Percentiles rank a stretch among this genome's conserved stretches.
Conservation (phyloP, 2,888 invertebrate genomes). For the Heliconius hortense region DNA sequence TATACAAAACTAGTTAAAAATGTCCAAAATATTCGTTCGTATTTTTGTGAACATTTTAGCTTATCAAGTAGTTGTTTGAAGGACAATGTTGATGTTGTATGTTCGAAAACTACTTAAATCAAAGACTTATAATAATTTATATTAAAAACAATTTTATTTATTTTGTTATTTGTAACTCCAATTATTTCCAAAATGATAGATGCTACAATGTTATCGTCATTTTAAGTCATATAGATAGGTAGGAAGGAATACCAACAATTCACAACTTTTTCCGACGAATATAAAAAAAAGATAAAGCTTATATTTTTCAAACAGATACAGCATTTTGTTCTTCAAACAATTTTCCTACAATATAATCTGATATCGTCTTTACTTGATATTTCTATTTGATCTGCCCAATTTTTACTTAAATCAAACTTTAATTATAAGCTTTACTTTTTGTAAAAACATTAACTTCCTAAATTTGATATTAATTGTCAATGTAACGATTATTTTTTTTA, state of each 20-base stretch:
- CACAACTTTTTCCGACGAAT: neutral
- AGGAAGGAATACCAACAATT: too few species aligned
- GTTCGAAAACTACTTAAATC: neutral
- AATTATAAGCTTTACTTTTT: constrained; percentile 3
- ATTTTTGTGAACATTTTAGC: neutral
- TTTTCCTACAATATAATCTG: neutral
- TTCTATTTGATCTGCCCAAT: neutral
- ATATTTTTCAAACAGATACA: neutral
- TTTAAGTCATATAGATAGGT: too few species aligned
- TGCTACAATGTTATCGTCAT: too few species aligned
- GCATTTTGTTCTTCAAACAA: constrained; percentile 1
- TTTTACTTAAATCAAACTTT: constrained; percentile 9
- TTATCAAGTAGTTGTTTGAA: neutral
- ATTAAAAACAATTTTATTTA: too few species aligned
- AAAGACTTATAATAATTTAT: neutral
- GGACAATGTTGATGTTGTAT: neutral
- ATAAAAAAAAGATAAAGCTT: neutral
- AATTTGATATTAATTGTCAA: neutral
- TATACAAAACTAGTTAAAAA: constrained; percentile 58
- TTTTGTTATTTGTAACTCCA: too few species aligned
- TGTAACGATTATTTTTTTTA: neutral
- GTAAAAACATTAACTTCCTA: neutral
- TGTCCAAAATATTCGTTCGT: constrained; percentile 54
- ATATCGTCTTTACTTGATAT: neutral
- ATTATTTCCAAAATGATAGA: too few species aligned